Base-by-base conservation (phyloP, 2,797 vertebrate species). In the Anguilla pacifica region DNA sequence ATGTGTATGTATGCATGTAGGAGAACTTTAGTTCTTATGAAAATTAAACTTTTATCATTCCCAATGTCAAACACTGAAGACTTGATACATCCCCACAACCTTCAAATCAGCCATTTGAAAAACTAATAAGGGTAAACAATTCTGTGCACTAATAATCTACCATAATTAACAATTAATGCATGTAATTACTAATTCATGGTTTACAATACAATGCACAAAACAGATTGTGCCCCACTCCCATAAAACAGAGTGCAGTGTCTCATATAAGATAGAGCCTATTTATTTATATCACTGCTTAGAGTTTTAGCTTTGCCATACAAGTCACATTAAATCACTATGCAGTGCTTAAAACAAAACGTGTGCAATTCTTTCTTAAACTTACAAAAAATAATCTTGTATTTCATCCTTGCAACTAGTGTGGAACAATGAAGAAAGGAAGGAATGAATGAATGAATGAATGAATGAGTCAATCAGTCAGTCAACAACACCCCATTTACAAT, bases 11-110 rank as follows among this genome's bases (percentile, higher is more conserved):
- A 90, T 92, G 93, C 90, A 90, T 92, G 90, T 17, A 59, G 87
- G 72, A 91, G 90, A 64, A 79, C 93, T 96, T 94, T 96, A 95
- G 95, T 95, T 95, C 96, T 94, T 91, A 96, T 93, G 87, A 87
- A 84, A 89, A 91, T 94, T 92, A 93, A 93, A 91, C 91, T 87
- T 92, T 94, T 94, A 94, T 95, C 94, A 93, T 81, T 90, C 90
- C 91, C 93, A 90, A 88, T 92, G 93, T 95, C 92, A 95, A 95
- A 96, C 94, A 95, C 91, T 86, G 88, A 91, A 94, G 93, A 92
- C 93, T 94, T 91, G 87, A 92, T 90, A 89, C 91, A 94, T 93
- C 92, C 93, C 82, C 64, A 17, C 11, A 55, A 53, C 81, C 51
- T 84, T 86, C 31, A 85, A 53, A 31, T 83, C 53, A 86, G 93